Evolutionary conservation across 2,797 vertebrate genomes (phyloP).

Genomic region (Pyrocephalus nanus): DNA sequence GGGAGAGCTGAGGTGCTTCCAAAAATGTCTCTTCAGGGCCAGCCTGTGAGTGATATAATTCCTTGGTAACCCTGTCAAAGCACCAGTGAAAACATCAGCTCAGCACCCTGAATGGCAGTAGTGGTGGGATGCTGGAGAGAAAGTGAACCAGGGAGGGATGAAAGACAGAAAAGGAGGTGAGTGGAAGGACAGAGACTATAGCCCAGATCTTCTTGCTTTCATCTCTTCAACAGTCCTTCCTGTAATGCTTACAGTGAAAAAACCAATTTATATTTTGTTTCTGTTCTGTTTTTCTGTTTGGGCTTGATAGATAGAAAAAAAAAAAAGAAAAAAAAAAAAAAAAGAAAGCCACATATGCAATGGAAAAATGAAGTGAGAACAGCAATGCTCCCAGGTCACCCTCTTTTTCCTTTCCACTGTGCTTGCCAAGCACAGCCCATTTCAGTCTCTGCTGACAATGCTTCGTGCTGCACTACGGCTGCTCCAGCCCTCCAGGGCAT

Average conservation of each 20-base stretch:
- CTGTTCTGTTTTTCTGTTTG: conserved; percentile 1
- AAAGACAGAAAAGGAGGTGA: background rate
- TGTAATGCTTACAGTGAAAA: background rate
- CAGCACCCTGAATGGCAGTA: background rate
- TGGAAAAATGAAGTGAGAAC: conserved; percentile 68
- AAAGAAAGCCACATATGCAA: conserved; percentile 10
- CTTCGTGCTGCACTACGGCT: background rate
- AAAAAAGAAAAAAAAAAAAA: background rate
- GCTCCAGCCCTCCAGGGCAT: background rate
- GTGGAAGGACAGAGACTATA: background rate
- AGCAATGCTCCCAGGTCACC: conserved; percentile 52
- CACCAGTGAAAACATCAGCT: background rate
- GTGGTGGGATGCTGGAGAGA: background rate
- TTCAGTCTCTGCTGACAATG: background rate
- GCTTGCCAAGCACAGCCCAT: conserved; percentile 57
- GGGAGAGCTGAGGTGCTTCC: background rate
- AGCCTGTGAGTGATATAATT: background rate
- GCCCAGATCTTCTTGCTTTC: background rate
- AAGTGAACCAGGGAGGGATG: accelerated
- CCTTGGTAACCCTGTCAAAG: background rate
- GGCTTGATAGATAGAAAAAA: background rate
- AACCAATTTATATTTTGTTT: conserved; percentile 6
- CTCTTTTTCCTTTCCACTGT: conserved; percentile 60
- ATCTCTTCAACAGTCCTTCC: background rate
- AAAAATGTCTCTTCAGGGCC: background rate